Evolutionary conservation across 2,888 invertebrate genomes (phyloP), one percentile per base, ranked within the genome.

Genomic region (Prionchulus punctatus): DNA sequence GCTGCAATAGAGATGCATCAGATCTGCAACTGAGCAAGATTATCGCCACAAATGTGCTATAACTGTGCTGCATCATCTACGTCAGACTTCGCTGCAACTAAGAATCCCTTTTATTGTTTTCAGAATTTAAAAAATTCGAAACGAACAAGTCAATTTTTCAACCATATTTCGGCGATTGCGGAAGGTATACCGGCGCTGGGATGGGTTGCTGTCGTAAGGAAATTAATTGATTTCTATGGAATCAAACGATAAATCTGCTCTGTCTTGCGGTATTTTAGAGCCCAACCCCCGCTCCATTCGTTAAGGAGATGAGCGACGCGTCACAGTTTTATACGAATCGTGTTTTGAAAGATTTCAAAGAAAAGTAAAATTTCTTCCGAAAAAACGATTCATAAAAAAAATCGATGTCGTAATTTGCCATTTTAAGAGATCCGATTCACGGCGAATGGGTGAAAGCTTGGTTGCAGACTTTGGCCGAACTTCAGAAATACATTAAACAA

Each of bases 221-320:
- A n/a, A n/a, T n/a, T n/a, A n/a, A n/a, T n/a, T n/a, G n/a, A n/a
- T n/a, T n/a, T n/a, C n/a, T n/a, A n/a, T n/a, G n/a, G n/a, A n/a
- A n/a, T n/a, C n/a, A n/a, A n/a, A n/a, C n/a, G n/a, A 18, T 53
- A 12, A n/a, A 43, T 3, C 23, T 25, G 30, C 48, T 42, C 28
- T n/a, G 18, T 18, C n/a, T 47, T 31, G 23, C 2, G 31, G 31
- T 52, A 55, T 67, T 73, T 31, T 68, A 82, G 79, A 75, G 83
- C 26, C 90, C 92, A 1, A 84, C 92, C 0, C 98, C 98, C 0
- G 86, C 85, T 1, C 96, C 96, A 0, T 89, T 86, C 71, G 84
- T 98, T 23, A 96, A 96, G 75, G 98, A 99, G 75, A 91, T 94
- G 90, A 84, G 85, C 66, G 96, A 99, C 72, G 89, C 96, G 12